Evolutionary conservation across 2,113 vertebrate species (phyloP), one percentile per base, ranked within the genome.

Genomic region (Salvator merianae): DNA sequence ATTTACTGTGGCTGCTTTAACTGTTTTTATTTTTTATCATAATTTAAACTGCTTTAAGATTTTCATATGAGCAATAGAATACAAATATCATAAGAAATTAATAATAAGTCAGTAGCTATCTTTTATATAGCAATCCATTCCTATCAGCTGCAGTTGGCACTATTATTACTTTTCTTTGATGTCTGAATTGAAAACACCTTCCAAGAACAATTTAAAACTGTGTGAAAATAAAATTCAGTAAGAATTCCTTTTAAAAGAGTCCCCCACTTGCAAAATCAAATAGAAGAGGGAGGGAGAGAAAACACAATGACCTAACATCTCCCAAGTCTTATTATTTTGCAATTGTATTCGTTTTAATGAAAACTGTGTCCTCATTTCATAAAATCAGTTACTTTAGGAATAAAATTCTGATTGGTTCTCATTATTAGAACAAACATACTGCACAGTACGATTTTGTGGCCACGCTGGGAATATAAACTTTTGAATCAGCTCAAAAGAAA

Each of bases 361-460:
- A 80, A 86, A 79, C 43, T 83, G 18, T 84, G 32, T 40, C 10
- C 22, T 1, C 75, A 34, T 59, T 70, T 69, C 40, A 28, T 73
- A 55, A 92, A 86, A 86, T 59, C 71, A 32, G 73, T 63, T 83
- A 81, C 55, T 86, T 81, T 68, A 24, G 77, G 79, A 24, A 78
- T 78, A 83, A 91, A 88, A 88, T 59, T 79, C 84, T 86, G 47
- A 79, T 85, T 68, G 59, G 78, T 47, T 55, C 86, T 88, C 88
- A 53, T 75, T 55, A 83, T 87, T 77, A 87, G 77, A 55, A 84
- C 38, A 82, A 88, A 74, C 77, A 86, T 81, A 32, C 70, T 76
- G 79, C 40, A 79, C 53, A 90, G 62, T 47, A 74, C 68, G 36
- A 72, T 79, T 91, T 84, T 91, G 79, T 90, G 82, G 79, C 88